Evolutionary conservation across 1,140 invertebrate genomes (phyloP), one percentile per base, ranked within the genome.

Genomic region (Lithobius niger): DNA sequence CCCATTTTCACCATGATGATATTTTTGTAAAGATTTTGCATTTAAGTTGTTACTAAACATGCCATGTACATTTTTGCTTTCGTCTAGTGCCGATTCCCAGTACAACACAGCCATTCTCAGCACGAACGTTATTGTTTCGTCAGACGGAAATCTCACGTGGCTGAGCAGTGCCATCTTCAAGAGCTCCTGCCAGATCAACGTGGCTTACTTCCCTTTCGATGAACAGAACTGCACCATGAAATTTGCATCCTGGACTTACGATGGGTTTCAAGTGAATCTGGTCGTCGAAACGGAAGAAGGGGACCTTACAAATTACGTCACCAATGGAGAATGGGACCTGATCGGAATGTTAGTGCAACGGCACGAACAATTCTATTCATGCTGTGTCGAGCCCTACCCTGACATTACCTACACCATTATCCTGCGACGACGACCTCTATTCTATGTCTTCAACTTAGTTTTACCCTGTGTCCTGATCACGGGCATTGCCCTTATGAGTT

Each of bases 371-470:
- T 79, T 68, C 56, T 85, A 84, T 64, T 80, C 79, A 1, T 85
- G 82, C 64, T 84, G 82, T 62, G 71, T 74, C 0, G 78, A 81
- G 59, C 78, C 79, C 0, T 80, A 80, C 61, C 78, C 78, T 0
- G 77, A 78, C 61, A 76, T 80, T 58, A 80, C 81, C 3, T 86
- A 81, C 69, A 75, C 78, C 61, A 84, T 83, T 60, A 79, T 81
- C 52, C 70, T 91, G 27, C 70, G 83, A 54, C 70, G 88, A 57
- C 72, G 87, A 60, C 88, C 89, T 0, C 79, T 92, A 75, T 93
- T 92, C 68, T 93, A 92, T 68, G 83, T 93, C 10, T 92, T 92
- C 74, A 92, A 92, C 66, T 77, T 92, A 55, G 88, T 92, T 48
- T 76, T 92, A 31, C 89, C 89, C 0, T 93, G 89, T 69, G 79